A percentile compares a stretch with the other conserved stretches of the same genome.
Conservation (phyloP, 2,113 vertebrate genomes). For the Psammodynastes pulverulentus region DNA sequence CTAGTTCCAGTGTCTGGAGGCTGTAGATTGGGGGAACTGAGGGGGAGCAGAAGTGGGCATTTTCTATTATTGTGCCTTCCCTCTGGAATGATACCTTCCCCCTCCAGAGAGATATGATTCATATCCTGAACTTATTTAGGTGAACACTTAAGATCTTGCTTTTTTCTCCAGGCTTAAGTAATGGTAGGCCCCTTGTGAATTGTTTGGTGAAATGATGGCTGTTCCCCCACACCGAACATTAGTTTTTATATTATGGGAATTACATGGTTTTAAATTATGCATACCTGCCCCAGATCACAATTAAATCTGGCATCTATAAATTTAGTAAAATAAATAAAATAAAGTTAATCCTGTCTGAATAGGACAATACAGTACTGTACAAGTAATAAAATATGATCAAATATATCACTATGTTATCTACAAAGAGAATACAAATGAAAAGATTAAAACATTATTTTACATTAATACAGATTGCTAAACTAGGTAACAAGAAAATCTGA, state of each 20-base stretch:
- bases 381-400: background rate
- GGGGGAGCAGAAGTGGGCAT: background rate
- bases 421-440: background rate
- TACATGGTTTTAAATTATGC: background rate
- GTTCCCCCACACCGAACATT: rapidly evolving
- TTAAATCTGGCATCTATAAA: background rate
- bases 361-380: background rate
- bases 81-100: background rate
- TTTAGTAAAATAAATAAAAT: background rate
- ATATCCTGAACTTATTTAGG: background rate
- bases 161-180: background rate
- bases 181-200: background rate
- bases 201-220: background rate
- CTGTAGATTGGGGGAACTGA: background rate
- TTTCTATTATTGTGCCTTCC: background rate
- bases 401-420: background rate
- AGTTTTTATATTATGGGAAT: background rate
- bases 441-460: background rate
- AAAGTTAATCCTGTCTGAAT: background rate
- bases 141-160: background rate
- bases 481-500: background rate
- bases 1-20: background rate
- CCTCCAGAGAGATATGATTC: background rate
- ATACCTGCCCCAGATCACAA: background rate
- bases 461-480: background rate